Conservation (phyloP, 2,888 invertebrate genomes). For the Cheilosia impressa region DNA sequence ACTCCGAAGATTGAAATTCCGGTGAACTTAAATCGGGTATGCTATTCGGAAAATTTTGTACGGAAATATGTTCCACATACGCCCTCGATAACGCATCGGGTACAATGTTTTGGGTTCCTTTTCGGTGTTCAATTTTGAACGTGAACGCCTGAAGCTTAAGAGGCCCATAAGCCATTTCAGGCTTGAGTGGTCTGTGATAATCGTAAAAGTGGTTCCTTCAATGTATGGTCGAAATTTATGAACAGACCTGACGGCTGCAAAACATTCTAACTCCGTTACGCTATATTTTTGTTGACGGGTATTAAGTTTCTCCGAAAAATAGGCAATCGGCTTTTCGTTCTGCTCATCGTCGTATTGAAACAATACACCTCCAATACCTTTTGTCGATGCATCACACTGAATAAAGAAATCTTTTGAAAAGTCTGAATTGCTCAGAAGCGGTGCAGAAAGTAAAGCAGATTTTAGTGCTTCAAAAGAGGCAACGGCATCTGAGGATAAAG, state of each 20-base stretch:
- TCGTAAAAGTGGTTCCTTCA: background rate
- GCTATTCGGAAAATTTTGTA: background rate
- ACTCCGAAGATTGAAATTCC: background rate
- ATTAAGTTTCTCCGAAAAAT: background rate
- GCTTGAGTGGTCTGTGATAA: background rate
- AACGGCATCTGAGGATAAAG: background rate
- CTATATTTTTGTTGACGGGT: background rate
- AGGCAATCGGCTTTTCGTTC: background rate
- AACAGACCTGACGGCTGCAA: background rate
- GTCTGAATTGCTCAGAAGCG: background rate
- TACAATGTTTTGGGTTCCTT: conserved; percentile 1
- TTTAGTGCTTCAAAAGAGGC: background rate
- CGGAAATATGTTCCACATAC: conserved; percentile 14
- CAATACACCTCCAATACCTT: background rate
- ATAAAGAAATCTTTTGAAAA: background rate
- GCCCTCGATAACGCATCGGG: conserved; percentile 10
- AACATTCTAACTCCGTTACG: conserved; percentile 11
- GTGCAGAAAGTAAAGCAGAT: background rate
- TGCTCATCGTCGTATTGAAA: background rate
- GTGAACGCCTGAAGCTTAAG: background rate
- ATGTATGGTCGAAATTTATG: background rate
- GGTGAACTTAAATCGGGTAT: background rate
- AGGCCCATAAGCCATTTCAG: background rate
- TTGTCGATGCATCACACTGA: background rate
- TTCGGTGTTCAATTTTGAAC: background rate